These are phyloP conservation scores for Wasmannia auropunctata DNA, from an alignment of 1,140 invertebrate genomes.

Conservation along the genomic window DNA sequence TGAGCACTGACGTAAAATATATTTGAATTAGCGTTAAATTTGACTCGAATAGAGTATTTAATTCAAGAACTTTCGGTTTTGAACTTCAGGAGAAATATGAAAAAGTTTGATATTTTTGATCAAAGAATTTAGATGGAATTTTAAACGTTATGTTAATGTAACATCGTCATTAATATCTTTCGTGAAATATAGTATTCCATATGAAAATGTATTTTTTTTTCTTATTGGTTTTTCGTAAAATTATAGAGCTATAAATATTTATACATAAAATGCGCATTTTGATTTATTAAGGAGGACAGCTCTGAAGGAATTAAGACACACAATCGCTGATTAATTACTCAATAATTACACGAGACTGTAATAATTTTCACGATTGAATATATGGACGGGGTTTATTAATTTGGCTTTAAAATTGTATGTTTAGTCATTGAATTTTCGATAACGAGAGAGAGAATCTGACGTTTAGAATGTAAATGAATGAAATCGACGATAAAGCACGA, in stretches of 20 bases:
- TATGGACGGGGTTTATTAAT: slow-evolving; percentile 18
- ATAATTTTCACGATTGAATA: slow-evolving; percentile 25
- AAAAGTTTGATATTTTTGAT: neutral
- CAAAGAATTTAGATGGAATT: neutral
- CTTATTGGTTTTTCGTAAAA: neutral
- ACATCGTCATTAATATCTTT: neutral
- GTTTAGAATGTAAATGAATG: slow-evolving; percentile 54
- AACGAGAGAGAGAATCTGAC: neutral
- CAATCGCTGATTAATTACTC: neutral
- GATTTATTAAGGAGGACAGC: neutral
- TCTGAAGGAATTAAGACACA: neutral
- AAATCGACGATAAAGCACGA: slow-evolving; percentile 17
- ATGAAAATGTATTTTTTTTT: neutral
- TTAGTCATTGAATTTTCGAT: slow-evolving; percentile 4
- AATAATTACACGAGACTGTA: neutral
- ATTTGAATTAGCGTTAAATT: slow-evolving; percentile 8
- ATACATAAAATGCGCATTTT: neutral
- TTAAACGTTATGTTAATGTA: neutral
- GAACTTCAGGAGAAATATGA: neutral
- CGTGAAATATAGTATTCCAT: neutral
- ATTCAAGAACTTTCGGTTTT: neutral
- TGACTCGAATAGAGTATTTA: neutral
- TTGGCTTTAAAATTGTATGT: neutral
- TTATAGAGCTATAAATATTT: slow-evolving; percentile 12
- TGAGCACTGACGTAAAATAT: slow-evolving; percentile 13